A percentile compares a stretch with the other conserved stretches of the same genome.
These are phyloP conservation scores for Nomada fucata DNA, from an alignment of 2,888 invertebrate species.

Conservation along the genomic window DNA sequence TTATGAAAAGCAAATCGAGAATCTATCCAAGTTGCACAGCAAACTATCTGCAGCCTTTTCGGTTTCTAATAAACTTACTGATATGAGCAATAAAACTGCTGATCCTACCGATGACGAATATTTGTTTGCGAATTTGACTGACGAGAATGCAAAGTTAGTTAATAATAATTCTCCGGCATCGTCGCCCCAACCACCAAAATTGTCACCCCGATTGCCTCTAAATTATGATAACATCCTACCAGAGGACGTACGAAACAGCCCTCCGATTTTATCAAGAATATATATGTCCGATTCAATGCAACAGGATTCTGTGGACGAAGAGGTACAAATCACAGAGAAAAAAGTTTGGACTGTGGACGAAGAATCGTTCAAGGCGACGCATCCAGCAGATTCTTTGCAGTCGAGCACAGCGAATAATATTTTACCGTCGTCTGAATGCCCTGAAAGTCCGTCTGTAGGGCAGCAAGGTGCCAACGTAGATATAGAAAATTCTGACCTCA, in stretches of 20 bases:
- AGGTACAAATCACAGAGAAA: constrained; percentile 2
- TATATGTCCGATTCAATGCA: constrained; percentile 56
- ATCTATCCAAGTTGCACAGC: constrained; percentile 72
- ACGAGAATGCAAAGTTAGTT: background rate
- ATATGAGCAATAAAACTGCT: constrained; percentile 26
- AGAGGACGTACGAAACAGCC: constrained; percentile 67
- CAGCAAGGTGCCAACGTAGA: constrained; percentile 8
- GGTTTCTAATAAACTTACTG: constrained; percentile 8
- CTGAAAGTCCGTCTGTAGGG: background rate
- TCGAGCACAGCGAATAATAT: background rate
- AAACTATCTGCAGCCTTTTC: constrained; percentile 66
- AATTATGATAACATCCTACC: constrained; percentile 57
- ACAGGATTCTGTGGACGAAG: constrained; percentile 25
- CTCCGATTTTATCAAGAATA: constrained; percentile 73
- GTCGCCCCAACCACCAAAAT: constrained; percentile 74
- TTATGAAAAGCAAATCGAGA: constrained; percentile 76
- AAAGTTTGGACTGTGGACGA: constrained; percentile 29
- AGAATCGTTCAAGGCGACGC: background rate
- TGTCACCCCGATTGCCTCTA: constrained; percentile 70
- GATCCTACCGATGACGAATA: background rate
- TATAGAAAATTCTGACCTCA: background rate
- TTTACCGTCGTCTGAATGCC: background rate
- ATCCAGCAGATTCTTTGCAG: background rate
- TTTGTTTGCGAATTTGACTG: background rate
- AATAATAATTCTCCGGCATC: constrained; percentile 21